phyloP scores from a whole-genome alignment of 2,797 vertebrate genomes.

The Fringilla coelebs region DNA sequence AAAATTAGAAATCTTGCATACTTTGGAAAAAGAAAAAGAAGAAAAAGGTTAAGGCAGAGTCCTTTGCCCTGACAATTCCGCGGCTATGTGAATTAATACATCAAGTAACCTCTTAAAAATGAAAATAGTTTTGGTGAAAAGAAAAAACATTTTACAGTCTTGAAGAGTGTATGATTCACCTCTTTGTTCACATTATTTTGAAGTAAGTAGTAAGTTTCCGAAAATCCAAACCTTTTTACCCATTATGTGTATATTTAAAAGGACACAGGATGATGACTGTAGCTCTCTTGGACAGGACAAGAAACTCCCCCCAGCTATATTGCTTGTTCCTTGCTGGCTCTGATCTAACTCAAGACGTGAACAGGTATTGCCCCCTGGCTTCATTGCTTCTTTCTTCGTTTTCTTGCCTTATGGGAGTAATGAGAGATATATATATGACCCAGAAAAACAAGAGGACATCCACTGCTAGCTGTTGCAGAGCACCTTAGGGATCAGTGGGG shows the following conservation, averaged over 20 bases:
- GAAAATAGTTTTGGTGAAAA: neutral
- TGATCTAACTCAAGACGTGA: neutral
- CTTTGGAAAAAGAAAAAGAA: neutral
- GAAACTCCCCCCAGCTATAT: neutral
- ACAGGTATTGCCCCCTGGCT: neutral
- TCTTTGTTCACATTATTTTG: neutral
- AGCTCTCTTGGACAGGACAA: neutral
- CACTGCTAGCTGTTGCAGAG: neutral
- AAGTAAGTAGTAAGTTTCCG: neutral
- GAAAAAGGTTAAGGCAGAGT: neutral
- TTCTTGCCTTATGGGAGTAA: neutral
- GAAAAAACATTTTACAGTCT: neutral
- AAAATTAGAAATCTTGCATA: neutral
- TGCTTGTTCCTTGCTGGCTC: neutral
- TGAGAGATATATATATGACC: neutral
- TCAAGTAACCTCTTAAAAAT: neutral
- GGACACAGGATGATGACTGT: accelerated
- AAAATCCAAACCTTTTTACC: neutral
- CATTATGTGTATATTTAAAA: neutral
- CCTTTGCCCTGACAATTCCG: neutral
- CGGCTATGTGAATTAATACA: neutral
- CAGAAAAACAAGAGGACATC: neutral
- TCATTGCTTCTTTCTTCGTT: neutral
- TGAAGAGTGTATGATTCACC: neutral
- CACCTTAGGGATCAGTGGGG: neutral